Evolutionary conservation across 2,888 invertebrate genomes (phyloP), one percentile per base, ranked within the genome.

Genomic region (Drosophila quinaria): DNA sequence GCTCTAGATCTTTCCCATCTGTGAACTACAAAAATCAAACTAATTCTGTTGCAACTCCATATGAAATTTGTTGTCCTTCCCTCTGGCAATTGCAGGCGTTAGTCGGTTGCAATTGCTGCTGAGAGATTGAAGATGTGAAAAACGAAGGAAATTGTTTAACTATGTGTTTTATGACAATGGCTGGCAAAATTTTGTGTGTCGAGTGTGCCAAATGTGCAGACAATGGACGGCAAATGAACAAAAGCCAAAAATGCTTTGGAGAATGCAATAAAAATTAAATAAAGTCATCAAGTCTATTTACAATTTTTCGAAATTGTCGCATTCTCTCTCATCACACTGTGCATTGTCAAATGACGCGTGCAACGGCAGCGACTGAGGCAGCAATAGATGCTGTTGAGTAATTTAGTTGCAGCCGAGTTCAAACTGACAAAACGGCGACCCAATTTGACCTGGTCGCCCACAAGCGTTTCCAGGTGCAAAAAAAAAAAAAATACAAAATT

Each of bases 241-340:
- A 79, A 79, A 52, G 74, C 29, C 47, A 59, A 76, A 76, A 74
- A 67, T 63, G 73, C 71, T 75, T 61, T 66, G 68, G 33, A 54
- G 83, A 77, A 75, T 80, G 87, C 86, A 89, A 87, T 87, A 89
- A 87, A 87, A 87, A 87, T 77, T 85, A 87, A 87, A 87, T 87
- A 87, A 87, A 87, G 87, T 87, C 87, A 87, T 87, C 87, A 82
- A 80, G 77, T 74, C 78, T 81, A 85, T 86, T 78, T 89, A 89
- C 81, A 80, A 77, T 79, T 81, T 86, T 81, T 51, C 29, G 52
- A 81, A 87, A 89, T 81, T 74, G 74, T 74, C 70, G 77, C 78
- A 79, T 73, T 74, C 70, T 75, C 42, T 52, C 19, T 22, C n/a
- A n/a, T 33, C 42, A 62, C 25, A 25, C 25, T 25, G 47, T 54